Evolutionary conservation across 2,888 invertebrate species (phyloP).

Genomic region (Drosophila mimetica): DNA sequence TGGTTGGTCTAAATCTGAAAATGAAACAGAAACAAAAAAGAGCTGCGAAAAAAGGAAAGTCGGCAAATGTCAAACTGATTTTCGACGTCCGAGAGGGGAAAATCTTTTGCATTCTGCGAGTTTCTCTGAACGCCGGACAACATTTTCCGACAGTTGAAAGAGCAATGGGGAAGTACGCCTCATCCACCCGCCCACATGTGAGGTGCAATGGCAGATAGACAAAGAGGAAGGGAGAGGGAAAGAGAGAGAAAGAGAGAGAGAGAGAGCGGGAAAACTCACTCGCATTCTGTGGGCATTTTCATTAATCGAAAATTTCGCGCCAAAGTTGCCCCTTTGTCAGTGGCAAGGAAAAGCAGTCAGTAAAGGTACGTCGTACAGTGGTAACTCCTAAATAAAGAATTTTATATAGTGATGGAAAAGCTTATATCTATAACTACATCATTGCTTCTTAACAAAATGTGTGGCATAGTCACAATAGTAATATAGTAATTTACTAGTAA

Average conservation of each 20-base stretch:
- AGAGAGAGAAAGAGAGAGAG: neutral
- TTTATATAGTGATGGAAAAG: no score
- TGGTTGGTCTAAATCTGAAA: slow-evolving; percentile 4
- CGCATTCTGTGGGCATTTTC: slow-evolving; percentile 56
- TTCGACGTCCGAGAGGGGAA: slow-evolving; percentile 15
- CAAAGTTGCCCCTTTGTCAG: slow-evolving; percentile 47
- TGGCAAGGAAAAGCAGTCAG: neutral
- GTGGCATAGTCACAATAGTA: no score
- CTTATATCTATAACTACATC: no score
- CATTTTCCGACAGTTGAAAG: slow-evolving; percentile 60
- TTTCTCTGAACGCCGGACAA: slow-evolving; percentile 64
- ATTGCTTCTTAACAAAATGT: no score
- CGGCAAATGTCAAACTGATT: slow-evolving; percentile 29
- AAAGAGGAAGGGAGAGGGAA: neutral
- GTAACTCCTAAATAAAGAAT: neutral
- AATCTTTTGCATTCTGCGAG: slow-evolving; percentile 44
- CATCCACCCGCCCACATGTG: slow-evolving; percentile 3
- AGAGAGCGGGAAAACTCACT: slow-evolving; percentile 7
- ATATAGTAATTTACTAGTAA: no score
- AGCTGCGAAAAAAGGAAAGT: slow-evolving; percentile 6
- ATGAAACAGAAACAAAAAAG: slow-evolving; percentile 7
- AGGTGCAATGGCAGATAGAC: slow-evolving; percentile 13
- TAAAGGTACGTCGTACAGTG: neutral
- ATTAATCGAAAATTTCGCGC: slow-evolving; percentile 78
- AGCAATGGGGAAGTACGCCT: slow-evolving; percentile 59